Percentiles rank a stretch among this genome's conserved stretches.
These are phyloP conservation scores for Formica selysi DNA, from an alignment of 1,140 invertebrate species.

Conservation along the genomic window DNA sequence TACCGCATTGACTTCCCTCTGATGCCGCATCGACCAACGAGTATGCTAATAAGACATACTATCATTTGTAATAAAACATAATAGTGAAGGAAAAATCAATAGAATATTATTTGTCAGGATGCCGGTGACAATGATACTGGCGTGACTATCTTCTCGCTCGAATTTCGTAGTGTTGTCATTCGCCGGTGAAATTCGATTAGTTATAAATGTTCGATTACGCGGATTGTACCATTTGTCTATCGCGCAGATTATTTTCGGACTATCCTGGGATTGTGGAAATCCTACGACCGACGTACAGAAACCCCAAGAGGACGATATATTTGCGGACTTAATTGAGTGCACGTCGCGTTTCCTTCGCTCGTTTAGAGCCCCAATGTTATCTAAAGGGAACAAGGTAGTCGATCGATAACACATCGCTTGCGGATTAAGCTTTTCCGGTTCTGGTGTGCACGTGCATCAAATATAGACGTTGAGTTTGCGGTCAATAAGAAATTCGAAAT, in stretches of 20 bases:
- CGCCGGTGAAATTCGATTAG: no score
- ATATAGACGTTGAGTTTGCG: slow-evolving; percentile 34
- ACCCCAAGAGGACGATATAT: slow-evolving; percentile 50
- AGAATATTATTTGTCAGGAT: no score
- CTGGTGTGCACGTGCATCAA: slow-evolving; percentile 23
- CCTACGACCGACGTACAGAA: slow-evolving; percentile 42
- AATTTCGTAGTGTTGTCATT: no score
- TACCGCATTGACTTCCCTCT: no score
- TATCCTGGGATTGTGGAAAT: slow-evolving; percentile 48
- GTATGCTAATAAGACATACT: no score
- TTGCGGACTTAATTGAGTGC: slow-evolving; percentile 62
- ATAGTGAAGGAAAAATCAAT: no score
- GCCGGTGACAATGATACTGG: no score
- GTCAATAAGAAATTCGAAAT: slow-evolving; percentile 38
- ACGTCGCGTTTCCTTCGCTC: slow-evolving; percentile 57
- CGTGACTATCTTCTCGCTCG: no score
- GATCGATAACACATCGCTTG: slow-evolving; percentile 60
- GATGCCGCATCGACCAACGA: no score
- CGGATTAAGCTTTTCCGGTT: slow-evolving; percentile 47
- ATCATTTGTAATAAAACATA: no score
- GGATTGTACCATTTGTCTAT: slow-evolving; percentile 37
- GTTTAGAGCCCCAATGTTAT: slow-evolving; percentile 58
- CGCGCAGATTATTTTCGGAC: slow-evolving; percentile 39
- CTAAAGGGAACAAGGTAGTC: slow-evolving; percentile 49
- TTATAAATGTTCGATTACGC: slow-evolving; percentile 21